Percentiles rank a stretch among this genome's conserved stretches.
These are phyloP conservation scores for Ditylenchus dipsaci DNA, from an alignment of 1,140 invertebrate species.

Conservation along the genomic window DNA sequence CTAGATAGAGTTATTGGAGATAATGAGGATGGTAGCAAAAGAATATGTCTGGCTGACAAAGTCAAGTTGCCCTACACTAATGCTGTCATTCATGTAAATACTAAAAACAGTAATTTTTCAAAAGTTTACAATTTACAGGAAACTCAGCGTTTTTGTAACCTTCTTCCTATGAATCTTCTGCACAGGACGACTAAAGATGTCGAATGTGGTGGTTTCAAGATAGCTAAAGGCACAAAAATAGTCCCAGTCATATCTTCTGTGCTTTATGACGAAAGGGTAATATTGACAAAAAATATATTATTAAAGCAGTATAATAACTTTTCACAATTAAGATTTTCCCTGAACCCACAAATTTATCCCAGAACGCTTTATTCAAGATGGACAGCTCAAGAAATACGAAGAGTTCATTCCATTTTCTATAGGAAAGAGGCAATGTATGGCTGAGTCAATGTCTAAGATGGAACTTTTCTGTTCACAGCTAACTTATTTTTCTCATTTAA, in stretches of 20 bases:
- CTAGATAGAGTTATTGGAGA: slow-evolving; percentile 8
- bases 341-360: slow-evolving; percentile 78
- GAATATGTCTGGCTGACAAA: slow-evolving; percentile 2
- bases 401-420: slow-evolving; percentile 82
- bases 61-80: slow-evolving; percentile 23
- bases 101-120: slow-evolving; percentile 6
- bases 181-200: slow-evolving; percentile 25
- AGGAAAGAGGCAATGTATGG: slow-evolving; percentile 74
- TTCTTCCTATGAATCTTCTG: slow-evolving; percentile 22
- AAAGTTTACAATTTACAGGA: slow-evolving; percentile 15
- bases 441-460: slow-evolving; percentile 19
- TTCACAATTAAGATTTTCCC: slow-evolving; percentile 28
- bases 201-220: slow-evolving; percentile 16
- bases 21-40: not conserved
- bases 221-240: slow-evolving; percentile 19
- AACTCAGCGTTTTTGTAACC: slow-evolving; percentile 30
- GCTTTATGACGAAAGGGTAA: slow-evolving; percentile 30
- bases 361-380: slow-evolving; percentile 72
- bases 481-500: slow-evolving; percentile 27
- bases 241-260: slow-evolving; percentile 22
- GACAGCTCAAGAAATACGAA: slow-evolving; percentile 72
- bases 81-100: slow-evolving; percentile 23
- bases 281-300: too few relatives aligned
- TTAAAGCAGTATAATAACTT: too few relatives aligned
- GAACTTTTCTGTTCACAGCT: slow-evolving; percentile 25